Percentiles rank a stretch among this genome's conserved stretches.
Evolutionary conservation across 2,797 vertebrate species (phyloP).

Genomic region (Arnoldichthys spilopterus): DNA sequence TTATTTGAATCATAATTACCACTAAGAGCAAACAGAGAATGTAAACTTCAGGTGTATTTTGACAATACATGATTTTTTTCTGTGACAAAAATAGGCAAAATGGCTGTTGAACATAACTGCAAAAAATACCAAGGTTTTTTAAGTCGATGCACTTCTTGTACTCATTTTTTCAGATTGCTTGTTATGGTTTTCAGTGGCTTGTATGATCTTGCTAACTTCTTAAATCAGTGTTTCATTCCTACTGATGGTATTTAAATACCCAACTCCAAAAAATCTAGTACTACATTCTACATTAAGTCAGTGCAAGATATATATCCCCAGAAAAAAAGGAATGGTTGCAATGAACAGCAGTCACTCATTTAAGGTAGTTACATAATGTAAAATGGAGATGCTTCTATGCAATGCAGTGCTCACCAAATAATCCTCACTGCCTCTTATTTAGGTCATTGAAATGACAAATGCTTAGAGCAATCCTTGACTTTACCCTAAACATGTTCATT

Average conservation of each 20-base stretch:
- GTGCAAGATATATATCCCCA: slow-evolving; percentile 35
- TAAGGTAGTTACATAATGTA: slow-evolving; percentile 25
- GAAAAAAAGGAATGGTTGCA: slow-evolving; percentile 37
- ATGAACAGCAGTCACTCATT: slow-evolving; percentile 33
- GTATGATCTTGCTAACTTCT: slow-evolving; percentile 14
- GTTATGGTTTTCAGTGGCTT: slow-evolving; percentile 17
- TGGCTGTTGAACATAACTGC: background rate
- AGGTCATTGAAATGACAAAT: slow-evolving; percentile 60
- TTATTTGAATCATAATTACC: slow-evolving; percentile 27
- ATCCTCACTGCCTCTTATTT: slow-evolving; percentile 63
- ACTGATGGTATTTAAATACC: slow-evolving; percentile 18
- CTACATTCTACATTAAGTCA: slow-evolving; percentile 51
- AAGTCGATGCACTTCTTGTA: background rate
- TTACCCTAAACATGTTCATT: slow-evolving; percentile 1
- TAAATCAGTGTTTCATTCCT: slow-evolving; percentile 14
- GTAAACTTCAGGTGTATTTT: slow-evolving; percentile 36
- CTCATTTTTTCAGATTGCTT: background rate
- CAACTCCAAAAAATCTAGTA: slow-evolving; percentile 21
- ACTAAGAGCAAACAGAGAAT: slow-evolving; percentile 24
- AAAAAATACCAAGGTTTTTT: background rate
- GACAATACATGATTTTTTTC: background rate
- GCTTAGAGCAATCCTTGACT: slow-evolving; percentile 16
- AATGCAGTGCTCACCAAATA: slow-evolving; percentile 48
- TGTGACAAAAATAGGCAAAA: background rate
- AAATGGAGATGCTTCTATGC: slow-evolving; percentile 45